Evolutionary conservation across 2,113 vertebrate species (phyloP).

Genomic region (Equus quagga): DNA sequence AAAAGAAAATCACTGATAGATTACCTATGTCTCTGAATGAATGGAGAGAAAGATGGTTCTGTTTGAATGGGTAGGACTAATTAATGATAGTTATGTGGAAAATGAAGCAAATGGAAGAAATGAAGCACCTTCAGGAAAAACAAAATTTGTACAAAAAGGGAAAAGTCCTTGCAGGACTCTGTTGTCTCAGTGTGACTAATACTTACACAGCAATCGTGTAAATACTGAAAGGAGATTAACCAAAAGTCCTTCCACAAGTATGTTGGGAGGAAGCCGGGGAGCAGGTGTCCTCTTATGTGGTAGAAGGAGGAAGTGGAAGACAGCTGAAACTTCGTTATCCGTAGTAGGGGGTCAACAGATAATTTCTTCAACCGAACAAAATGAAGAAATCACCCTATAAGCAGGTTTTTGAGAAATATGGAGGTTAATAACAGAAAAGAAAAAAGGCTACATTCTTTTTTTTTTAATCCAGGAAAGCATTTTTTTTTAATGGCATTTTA

Average conservation of each 20-base stretch:
- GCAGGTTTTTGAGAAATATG: not conserved
- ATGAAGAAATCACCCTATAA: not conserved
- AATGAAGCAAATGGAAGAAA: not conserved
- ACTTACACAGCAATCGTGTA: not conserved
- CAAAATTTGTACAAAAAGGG: not conserved
- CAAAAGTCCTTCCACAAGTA: too few relatives aligned
- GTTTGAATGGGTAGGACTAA: not conserved
- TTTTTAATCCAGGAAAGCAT: not conserved
- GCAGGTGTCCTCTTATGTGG: not conserved
- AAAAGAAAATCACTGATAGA: rapidly evolving
- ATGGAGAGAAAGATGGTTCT: not conserved
- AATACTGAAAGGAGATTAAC: not conserved
- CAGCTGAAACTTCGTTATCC: not conserved
- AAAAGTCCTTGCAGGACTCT: not conserved
- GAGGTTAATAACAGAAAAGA: not conserved
- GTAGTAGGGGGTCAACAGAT: not conserved
- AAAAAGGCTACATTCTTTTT: not conserved
- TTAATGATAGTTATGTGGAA: not conserved
- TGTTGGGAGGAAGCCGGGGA: too few relatives aligned
- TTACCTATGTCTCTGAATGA: not conserved
- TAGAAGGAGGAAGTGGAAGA: not conserved
- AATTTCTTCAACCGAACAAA: not conserved
- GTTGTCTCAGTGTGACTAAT: not conserved
- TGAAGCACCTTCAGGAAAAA: not conserved
- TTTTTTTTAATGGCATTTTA: not conserved